These are phyloP conservation scores for Saguinus midas DNA, from an alignment of 2,113 vertebrate genomes.

Conservation along the genomic window DNA sequence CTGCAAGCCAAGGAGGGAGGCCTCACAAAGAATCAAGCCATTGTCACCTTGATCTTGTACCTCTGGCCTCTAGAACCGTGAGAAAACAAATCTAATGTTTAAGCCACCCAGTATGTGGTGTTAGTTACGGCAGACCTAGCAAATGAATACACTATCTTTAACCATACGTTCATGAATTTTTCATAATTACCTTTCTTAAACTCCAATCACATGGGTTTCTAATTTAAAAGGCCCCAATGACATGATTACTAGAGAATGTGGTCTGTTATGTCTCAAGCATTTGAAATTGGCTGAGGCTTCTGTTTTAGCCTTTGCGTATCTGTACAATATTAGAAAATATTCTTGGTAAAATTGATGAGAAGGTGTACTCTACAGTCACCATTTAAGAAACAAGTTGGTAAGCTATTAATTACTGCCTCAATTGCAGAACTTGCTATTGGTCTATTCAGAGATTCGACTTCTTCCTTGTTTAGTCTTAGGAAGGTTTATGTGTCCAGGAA, in stretches of 20 bases:
- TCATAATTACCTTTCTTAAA: not conserved
- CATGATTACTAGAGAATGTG: not conserved
- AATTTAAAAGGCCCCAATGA: not conserved
- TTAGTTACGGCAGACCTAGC: not conserved
- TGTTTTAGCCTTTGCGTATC: not conserved
- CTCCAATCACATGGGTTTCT: not conserved
- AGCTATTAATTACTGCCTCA: no score
- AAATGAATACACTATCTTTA: not conserved
- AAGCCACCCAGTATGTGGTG: accelerated
- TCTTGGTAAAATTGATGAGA: not conserved
- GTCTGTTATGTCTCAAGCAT: not conserved
- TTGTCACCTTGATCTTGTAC: not conserved
- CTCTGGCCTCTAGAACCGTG: not conserved
- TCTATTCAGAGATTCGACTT: no score
- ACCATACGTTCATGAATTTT: not conserved
- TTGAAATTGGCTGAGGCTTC: not conserved
- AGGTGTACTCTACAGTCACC: not conserved
- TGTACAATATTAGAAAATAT: not conserved
- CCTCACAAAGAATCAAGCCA: not conserved
- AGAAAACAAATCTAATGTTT: not conserved
- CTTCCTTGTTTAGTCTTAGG: no score
- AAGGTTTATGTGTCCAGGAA: no score
- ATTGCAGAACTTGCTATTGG: no score
- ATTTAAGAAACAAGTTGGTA: not conserved
- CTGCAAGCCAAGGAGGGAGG: not conserved